Evolutionary conservation across 2,888 invertebrate genomes (phyloP), one percentile per base, ranked within the genome.

Genomic region (Buathra laborator): DNA sequence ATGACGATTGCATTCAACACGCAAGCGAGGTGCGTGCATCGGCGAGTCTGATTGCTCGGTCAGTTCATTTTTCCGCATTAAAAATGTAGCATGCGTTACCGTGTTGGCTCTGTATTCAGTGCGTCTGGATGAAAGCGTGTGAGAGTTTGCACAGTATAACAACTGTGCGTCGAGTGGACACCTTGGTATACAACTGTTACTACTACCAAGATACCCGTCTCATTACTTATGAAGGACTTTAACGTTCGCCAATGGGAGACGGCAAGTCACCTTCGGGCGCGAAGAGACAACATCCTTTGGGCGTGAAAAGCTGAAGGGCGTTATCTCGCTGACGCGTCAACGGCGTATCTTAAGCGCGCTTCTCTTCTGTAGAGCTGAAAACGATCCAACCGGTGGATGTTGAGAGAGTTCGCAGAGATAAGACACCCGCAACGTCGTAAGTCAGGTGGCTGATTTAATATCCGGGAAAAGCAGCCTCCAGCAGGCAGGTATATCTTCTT

Each of bases 1-100:
- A 88, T 88, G 88, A 87, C 88, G 86, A 89, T 88, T 88, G 88
- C 87, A 88, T 88, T 87, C 86, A 84, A 51, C 84, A 84, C 84
- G 84, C 84, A 70, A 84, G 16, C 32, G 68, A 68, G 77, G 81
- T 84, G 84, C 84, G 87, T 88, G 89, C 85, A 62, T 62, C 62
- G 86, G 86, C 85, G 85, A 83, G 85, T 85, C 85, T 85, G 87
- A 86, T 87, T 85, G 88, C 86, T 85, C 86, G 78, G 62, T 81
- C 78, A 72, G 75, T 82, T 62, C 44, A 29, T 48, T 59, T 56
- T 43, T n/a, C 44, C 44, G 68, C 81, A 84, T 84, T 78, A 81
- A 84, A 81, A 81, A 84, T 81, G 62, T 66, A 84, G 72, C 37
- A 56, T 66, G 75, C 80, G 77, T 76, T 81, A 74, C 80, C 74